These are phyloP conservation scores for Anoplolepis gracilipes DNA, from an alignment of 1,140 invertebrate genomes.

Conservation along the genomic window DNA sequence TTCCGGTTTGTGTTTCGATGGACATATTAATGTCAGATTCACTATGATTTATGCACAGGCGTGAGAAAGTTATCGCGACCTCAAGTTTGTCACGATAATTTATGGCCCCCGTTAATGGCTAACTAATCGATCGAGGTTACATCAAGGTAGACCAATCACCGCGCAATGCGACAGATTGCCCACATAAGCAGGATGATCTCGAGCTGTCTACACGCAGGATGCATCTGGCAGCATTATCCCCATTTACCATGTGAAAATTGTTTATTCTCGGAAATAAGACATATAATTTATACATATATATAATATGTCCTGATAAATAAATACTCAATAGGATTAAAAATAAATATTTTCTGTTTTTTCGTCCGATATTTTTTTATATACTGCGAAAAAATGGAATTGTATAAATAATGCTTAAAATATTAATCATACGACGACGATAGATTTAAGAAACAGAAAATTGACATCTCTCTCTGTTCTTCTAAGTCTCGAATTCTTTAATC, in stretches of 20 bases:
- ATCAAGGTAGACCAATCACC: conserved; percentile 57
- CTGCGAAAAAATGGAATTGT: background rate
- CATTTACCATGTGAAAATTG: background rate
- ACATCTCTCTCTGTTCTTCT: background rate
- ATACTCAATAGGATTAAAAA: background rate
- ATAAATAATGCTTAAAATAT: background rate
- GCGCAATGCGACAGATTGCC: conserved; percentile 60
- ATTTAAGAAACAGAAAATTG: background rate
- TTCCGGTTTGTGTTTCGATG: background rate
- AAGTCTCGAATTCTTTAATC: background rate
- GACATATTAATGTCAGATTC: conserved; percentile 49
- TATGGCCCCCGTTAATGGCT: conserved; percentile 48
- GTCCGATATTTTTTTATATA: background rate
- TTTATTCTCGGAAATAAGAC: too few species aligned
- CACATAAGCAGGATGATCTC: conserved; percentile 47
- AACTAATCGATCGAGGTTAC: conserved; percentile 59
- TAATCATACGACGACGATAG: background rate
- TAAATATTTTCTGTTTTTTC: background rate
- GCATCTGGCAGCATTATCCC: conserved; percentile 20
- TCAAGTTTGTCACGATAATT: conserved; percentile 56
- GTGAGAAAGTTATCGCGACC: conserved; percentile 49
- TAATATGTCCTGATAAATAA: too few species aligned
- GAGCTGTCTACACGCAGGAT: background rate
- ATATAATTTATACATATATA: background rate
- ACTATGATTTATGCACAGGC: conserved; percentile 50